Percentiles rank a stretch among this genome's conserved stretches.
Conservation (phyloP, 2,113 vertebrate species). For the Coreoperca whiteheadi region DNA sequence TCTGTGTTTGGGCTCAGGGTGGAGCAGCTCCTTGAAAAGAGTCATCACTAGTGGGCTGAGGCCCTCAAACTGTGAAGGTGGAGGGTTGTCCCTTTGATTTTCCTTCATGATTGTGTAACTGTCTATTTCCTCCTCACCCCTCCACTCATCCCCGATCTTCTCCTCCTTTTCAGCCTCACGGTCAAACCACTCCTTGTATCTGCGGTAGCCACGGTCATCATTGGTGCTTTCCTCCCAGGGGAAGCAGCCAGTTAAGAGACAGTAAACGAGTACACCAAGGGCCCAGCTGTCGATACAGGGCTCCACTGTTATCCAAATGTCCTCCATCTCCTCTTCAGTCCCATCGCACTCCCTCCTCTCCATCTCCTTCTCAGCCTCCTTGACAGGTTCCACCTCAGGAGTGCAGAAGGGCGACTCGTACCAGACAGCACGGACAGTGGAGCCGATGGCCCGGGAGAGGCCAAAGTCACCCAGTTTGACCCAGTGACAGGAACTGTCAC, state of each 20-base stretch:
- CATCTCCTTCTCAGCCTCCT: constrained; percentile 58
- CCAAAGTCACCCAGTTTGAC: constrained; percentile 94
- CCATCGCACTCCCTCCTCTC: constrained; percentile 37
- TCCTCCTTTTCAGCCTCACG: constrained; percentile 46
- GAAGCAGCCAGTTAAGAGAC: constrained; percentile 88
- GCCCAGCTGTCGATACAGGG: constrained; percentile 91
- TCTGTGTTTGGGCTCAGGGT: constrained; percentile 84
- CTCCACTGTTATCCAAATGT: constrained; percentile 84
- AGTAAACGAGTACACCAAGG: constrained; percentile 90
- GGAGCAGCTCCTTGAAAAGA: constrained; percentile 87
- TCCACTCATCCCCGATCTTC: constrained; percentile 7
- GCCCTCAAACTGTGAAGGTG: constrained; percentile 83
- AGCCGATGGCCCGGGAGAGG: constrained; percentile 85
- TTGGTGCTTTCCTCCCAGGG: constrained; percentile 89
- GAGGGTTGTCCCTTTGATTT: constrained; percentile 59
- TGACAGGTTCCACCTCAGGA: constrained; percentile 86
- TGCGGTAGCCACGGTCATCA: constrained; percentile 84
- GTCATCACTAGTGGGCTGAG: constrained; percentile 83
- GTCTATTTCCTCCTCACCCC: constrained; percentile 30
- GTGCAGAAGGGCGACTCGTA: constrained; percentile 89
- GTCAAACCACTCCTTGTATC: constrained; percentile 87
- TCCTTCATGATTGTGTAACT: constrained; percentile 46
- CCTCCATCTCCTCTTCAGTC: constrained; percentile 71
- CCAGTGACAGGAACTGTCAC: constrained; percentile 86
- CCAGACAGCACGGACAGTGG: constrained; percentile 82